Evolutionary conservation across 2,888 invertebrate species (phyloP).

Genomic region (Ptilodon capucinus): DNA sequence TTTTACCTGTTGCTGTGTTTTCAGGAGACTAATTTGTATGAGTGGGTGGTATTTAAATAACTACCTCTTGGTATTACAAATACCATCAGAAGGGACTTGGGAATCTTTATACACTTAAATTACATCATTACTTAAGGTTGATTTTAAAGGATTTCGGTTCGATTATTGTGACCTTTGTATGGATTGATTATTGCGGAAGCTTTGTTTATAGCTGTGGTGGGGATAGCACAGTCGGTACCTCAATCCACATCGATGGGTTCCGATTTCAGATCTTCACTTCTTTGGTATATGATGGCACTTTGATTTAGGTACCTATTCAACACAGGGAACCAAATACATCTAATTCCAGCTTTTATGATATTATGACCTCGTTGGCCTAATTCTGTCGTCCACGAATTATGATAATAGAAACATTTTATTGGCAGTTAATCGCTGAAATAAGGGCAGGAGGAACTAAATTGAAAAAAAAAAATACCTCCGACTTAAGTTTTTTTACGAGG

Average conservation of each 20-base stretch:
- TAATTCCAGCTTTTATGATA: background rate
- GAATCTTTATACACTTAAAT: background rate
- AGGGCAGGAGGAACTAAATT: background rate
- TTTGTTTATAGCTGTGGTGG: too few species aligned
- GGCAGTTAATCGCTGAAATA: background rate
- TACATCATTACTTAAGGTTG: too few species aligned
- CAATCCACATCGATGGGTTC: too few species aligned
- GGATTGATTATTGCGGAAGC: too few species aligned
- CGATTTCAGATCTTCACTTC: too few species aligned
- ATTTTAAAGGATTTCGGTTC: too few species aligned
- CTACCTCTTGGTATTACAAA: background rate
- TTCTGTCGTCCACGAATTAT: background rate
- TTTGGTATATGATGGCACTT: too few species aligned
- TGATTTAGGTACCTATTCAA: too few species aligned
- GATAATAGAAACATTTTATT: background rate
- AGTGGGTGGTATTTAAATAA: background rate
- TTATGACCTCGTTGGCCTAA: background rate
- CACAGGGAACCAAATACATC: background rate
- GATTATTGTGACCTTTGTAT: background rate
- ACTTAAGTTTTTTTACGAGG: too few species aligned
- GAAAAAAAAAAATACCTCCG: too few species aligned
- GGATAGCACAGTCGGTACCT: too few species aligned
- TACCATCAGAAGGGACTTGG: background rate
- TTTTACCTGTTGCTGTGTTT: constrained; percentile 16
- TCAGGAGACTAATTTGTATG: constrained; percentile 5